A percentile compares a stretch with the other conserved stretches of the same genome.
Conservation (phyloP, 2,113 vertebrate genomes). For the Leucoraja erinaceus region DNA sequence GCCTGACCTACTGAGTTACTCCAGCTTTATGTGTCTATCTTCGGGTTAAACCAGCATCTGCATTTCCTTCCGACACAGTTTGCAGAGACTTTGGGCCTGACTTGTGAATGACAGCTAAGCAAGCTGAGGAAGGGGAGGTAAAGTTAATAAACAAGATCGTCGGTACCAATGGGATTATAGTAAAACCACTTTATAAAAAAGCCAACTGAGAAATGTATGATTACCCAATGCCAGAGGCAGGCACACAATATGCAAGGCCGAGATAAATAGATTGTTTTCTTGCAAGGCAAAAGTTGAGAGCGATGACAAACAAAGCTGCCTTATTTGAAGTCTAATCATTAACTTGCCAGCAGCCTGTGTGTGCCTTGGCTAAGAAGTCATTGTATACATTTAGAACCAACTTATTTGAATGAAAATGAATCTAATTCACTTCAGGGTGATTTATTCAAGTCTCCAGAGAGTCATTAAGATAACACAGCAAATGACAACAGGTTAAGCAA, state of each 20-base stretch:
- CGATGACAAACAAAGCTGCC: slow-evolving; percentile 7
- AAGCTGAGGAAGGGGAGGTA: not conserved
- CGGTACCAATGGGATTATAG: not conserved
- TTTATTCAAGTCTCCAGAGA: slow-evolving; percentile 2
- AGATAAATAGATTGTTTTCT: slow-evolving; percentile 27
- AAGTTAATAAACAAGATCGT: not conserved
- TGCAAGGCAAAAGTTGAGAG: slow-evolving; percentile 16
- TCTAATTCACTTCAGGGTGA: slow-evolving; percentile 26
- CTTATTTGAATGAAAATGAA: slow-evolving; percentile 22
- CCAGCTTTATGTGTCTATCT: too few species aligned
- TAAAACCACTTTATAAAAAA: not conserved
- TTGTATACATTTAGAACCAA: slow-evolving; percentile 16
- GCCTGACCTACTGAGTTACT: too few species aligned
- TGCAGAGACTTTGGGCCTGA: not conserved
- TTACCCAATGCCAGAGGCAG: not conserved
- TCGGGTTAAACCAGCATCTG: too few species aligned
- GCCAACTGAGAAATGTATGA: slow-evolving; percentile 9
- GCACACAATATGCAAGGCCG: not conserved
- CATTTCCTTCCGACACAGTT: not conserved
- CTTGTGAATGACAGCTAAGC: not conserved
- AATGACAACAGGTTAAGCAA: slow-evolving; percentile 1
- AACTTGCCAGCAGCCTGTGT: not conserved
- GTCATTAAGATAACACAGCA: not conserved
- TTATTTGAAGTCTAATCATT: slow-evolving; percentile 12
- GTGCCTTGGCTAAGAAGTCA: not conserved